A percentile compares a stretch with the other conserved stretches of the same genome.
Evolutionary conservation across 2,113 vertebrate species (phyloP).

Genomic region (Marcusenius ussheri): DNA sequence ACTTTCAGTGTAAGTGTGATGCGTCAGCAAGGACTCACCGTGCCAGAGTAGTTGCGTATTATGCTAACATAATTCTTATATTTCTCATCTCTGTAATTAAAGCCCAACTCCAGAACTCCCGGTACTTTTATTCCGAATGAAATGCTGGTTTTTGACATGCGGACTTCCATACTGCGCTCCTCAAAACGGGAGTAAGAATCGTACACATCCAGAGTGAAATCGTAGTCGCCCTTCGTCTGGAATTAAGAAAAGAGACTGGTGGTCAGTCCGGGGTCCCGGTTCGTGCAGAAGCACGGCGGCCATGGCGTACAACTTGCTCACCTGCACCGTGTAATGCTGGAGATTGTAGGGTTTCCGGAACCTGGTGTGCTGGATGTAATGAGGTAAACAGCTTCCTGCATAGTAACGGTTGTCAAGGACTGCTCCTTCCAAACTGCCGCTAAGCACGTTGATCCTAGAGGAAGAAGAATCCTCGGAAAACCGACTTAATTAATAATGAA

Average conservation of each 20-base stretch:
- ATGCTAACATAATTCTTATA: constrained; percentile 60
- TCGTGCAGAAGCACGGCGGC: not conserved
- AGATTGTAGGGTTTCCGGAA: constrained; percentile 88
- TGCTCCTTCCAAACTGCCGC: constrained; percentile 71
- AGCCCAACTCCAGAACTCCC: constrained; percentile 52
- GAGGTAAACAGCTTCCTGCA: constrained; percentile 73
- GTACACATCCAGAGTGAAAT: constrained; percentile 67
- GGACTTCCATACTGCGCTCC: constrained; percentile 35
- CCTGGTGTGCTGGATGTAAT: constrained; percentile 68
- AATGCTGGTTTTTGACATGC: constrained; percentile 37
- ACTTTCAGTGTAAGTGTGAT: not conserved
- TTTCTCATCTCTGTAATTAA: constrained; percentile 43
- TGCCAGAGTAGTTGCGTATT: constrained; percentile 63
- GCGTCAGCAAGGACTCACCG: constrained; percentile 52
- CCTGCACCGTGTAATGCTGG: constrained; percentile 75
- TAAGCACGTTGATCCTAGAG: constrained; percentile 77
- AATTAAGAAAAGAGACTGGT: constrained; percentile 24
- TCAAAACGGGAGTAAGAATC: constrained; percentile 71
- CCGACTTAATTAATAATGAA: not conserved
- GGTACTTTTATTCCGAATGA: constrained; percentile 56
- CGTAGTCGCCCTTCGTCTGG: constrained; percentile 77
- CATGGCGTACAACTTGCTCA: constrained; percentile 26
- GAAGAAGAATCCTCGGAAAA: not conserved
- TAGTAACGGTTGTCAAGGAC: constrained; percentile 88
- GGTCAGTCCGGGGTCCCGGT: not conserved